Percentiles rank a stretch among this genome's conserved stretches.
phyloP scores from a whole-genome alignment of 2,888 invertebrate species.

The Tineola bisselliella region DNA sequence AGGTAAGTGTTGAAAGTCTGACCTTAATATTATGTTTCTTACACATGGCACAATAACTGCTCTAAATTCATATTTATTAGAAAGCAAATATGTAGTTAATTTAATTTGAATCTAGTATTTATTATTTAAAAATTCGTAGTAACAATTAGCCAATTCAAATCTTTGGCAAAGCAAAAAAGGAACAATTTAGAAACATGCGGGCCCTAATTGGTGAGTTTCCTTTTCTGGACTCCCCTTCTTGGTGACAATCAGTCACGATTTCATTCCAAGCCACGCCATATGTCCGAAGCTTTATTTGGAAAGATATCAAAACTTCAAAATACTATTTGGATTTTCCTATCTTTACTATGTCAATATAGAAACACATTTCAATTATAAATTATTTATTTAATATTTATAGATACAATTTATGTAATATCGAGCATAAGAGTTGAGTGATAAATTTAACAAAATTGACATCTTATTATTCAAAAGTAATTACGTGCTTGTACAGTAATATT shows the following conservation, averaged over 20 bases:
- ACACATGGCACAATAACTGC: no score
- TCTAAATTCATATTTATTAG: no score
- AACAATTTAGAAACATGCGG: conserved; percentile 1
- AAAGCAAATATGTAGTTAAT: no score
- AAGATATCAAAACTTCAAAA: background rate
- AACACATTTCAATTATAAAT: background rate
- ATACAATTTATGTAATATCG: background rate
- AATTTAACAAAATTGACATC: background rate
- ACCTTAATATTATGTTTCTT: background rate
- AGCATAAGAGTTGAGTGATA: background rate
- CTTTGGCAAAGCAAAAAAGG: background rate
- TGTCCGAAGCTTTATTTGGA: background rate
- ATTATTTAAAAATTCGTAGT: background rate
- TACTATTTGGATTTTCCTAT: background rate
- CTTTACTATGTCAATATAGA: background rate
- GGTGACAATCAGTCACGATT: conserved; percentile 9
- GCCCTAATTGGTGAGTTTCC: background rate
- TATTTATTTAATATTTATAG: no score
- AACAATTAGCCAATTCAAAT: background rate
- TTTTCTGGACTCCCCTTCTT: background rate
- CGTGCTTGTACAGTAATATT: background rate
- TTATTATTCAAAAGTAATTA: background rate
- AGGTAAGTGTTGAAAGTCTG: background rate
- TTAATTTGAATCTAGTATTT: no score
- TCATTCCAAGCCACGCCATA: background rate